Evolutionary conservation across 30 jellyfish, hydroid and myxozoan species (phyloP).

Genomic region (Sanderia malayensis): DNA sequence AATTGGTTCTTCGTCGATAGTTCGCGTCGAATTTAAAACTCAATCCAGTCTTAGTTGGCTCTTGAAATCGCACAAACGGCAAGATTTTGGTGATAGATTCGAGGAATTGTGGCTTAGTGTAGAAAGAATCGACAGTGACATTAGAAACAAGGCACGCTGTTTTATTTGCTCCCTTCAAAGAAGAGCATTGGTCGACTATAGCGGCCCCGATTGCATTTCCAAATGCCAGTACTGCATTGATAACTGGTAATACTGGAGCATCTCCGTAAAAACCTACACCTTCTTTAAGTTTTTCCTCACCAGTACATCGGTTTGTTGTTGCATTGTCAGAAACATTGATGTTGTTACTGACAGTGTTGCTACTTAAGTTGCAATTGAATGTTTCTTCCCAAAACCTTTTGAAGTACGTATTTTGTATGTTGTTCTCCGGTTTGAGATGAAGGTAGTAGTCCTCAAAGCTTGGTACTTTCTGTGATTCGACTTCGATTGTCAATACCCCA

Average conservation of each 20-base stretch:
- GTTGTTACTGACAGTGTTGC: too few relatives aligned
- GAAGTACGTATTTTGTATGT: conserved; percentile 53
- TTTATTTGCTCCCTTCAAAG: neutral
- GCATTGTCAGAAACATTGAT: neutral
- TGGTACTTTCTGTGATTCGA: conserved; percentile 13
- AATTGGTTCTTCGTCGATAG: conserved; percentile 15
- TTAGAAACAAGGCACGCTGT: neutral
- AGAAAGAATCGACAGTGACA: neutral
- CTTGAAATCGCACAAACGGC: conserved; percentile 8
- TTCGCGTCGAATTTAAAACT: conserved; percentile 12
- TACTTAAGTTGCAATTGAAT: conserved; percentile 48
- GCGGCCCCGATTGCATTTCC: conserved; percentile 16
- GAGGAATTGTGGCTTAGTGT: neutral
- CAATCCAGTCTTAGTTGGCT: conserved; percentile 12
- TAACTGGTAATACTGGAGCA: conserved; percentile 74
- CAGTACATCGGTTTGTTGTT: neutral
- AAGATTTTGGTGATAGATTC: neutral
- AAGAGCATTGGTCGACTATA: conserved; percentile 1
- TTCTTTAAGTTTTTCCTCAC: conserved; percentile 11
- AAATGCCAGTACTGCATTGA: conserved; percentile 39
- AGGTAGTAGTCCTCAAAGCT: conserved; percentile 52
- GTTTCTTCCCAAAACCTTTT: conserved; percentile 60
- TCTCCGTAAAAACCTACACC: conserved; percentile 35
- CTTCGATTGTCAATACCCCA: conserved; percentile 57
- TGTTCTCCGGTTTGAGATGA: conserved; percentile 42